Evolutionary conservation across 2,888 invertebrate species (phyloP).

Genomic region (Opisthograptis luteolata): DNA sequence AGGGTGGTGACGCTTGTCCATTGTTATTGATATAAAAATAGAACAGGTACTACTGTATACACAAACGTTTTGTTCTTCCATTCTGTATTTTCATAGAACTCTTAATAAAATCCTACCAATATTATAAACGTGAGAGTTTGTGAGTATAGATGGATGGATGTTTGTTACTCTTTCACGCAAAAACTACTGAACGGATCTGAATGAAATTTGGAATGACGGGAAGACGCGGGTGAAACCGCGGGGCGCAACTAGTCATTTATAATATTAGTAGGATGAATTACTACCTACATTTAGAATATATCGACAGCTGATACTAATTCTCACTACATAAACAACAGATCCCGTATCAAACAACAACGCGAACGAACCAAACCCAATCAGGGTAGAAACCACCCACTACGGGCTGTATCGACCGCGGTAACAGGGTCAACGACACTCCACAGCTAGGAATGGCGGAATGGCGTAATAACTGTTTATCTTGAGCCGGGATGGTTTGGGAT

Average conservation of each 20-base stretch:
- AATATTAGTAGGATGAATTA: too few relatives aligned
- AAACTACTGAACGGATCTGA: too few relatives aligned
- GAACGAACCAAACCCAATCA: conserved; percentile 9
- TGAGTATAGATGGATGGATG: too few relatives aligned
- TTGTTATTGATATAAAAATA: conserved; percentile 48
- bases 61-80: not conserved
- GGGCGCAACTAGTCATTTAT: too few relatives aligned
- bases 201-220: too few relatives aligned
- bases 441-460: not conserved
- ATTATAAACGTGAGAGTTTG: too few relatives aligned
- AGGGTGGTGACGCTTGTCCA: conserved; percentile 62
- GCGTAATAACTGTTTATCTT: conserved; percentile 10
- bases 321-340: not conserved
- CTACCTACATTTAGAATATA: too few relatives aligned
- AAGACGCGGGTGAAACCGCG: too few relatives aligned
- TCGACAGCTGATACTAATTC: too few relatives aligned
- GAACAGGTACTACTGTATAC: conserved; percentile 2
- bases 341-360: conserved; percentile 3
- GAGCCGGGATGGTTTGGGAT: not conserved
- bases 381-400: not conserved
- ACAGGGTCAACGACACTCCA: conserved; percentile 22
- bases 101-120: too few relatives aligned
- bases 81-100: too few relatives aligned
- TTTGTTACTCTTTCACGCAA: too few relatives aligned
- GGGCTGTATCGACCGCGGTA: conserved; percentile 16